A percentile compares a stretch with the other conserved stretches of the same genome.
Evolutionary conservation across 1,140 invertebrate genomes (phyloP).

Genomic region (Tetragonula clypearis): DNA sequence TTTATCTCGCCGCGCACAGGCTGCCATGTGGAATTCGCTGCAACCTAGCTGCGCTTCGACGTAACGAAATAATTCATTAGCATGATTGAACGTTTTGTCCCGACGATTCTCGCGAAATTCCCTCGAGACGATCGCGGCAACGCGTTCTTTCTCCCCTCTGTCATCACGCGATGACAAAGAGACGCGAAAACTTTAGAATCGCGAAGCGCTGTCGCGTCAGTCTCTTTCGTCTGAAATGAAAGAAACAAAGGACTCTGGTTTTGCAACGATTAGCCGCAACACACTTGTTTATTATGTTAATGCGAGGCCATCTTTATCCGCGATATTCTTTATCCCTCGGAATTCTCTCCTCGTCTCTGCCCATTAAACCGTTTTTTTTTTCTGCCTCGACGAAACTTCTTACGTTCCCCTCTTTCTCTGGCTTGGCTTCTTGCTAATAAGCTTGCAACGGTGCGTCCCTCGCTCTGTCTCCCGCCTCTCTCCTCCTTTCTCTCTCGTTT

Average conservation of each 20-base stretch:
- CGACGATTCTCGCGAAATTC: neutral
- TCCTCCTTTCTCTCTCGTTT: neutral
- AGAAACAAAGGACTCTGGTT: conserved; percentile 15
- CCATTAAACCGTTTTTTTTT: conserved; percentile 25
- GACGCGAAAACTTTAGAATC: neutral
- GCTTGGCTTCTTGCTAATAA: conserved; percentile 65
- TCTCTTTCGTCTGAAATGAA: neutral
- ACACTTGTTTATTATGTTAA: conserved; percentile 54
- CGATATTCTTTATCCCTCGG: conserved; percentile 12
- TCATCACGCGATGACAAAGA: neutral
- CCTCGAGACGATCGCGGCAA: neutral
- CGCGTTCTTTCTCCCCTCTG: neutral
- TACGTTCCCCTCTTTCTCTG: conserved; percentile 49
- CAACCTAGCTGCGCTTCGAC: neutral
- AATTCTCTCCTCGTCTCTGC: neutral
- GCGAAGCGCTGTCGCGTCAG: neutral
- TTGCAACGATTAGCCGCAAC: conserved; percentile 34
- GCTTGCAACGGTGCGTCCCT: conserved; percentile 38
- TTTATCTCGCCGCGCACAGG: conserved; percentile 24
- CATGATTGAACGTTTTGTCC: neutral
- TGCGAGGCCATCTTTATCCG: conserved; percentile 43
- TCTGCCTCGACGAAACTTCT: conserved; percentile 28
- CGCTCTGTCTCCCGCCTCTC: neutral
- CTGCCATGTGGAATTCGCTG: neutral
- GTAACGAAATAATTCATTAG: conserved; percentile 27